Evolutionary conservation across 2,888 invertebrate genomes (phyloP).

Genomic region (Drosophila phalerata): DNA sequence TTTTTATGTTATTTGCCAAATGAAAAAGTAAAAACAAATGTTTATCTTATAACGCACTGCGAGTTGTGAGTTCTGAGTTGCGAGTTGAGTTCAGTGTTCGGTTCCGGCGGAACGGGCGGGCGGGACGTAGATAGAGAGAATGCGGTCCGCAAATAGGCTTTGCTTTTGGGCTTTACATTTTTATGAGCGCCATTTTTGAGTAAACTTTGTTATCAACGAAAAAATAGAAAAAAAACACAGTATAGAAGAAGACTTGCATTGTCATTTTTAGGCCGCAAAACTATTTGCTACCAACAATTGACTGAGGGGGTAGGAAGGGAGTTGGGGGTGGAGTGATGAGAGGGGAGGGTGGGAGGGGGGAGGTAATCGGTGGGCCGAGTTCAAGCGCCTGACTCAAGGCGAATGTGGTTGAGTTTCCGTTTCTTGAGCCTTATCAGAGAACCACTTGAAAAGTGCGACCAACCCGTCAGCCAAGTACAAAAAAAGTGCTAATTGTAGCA

Average conservation of each 20-base stretch:
- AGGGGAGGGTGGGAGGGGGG: background rate
- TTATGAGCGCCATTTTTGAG: slow-evolving; percentile 65
- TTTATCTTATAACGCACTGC: slow-evolving; percentile 73
- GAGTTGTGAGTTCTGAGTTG: slow-evolving; percentile 28
- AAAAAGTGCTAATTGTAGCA: slow-evolving; percentile 76
- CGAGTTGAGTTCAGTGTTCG: slow-evolving; percentile 27
- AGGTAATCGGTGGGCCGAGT: slow-evolving; percentile 42
- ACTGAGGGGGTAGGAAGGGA: background rate
- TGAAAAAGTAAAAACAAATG: slow-evolving; percentile 80
- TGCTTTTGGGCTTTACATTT: slow-evolving; percentile 78
- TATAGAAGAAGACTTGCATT: slow-evolving; percentile 19
- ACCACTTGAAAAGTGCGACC: slow-evolving; percentile 58
- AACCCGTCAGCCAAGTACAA: slow-evolving; percentile 36
- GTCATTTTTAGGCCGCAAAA: slow-evolving; percentile 76
- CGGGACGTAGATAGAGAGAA: slow-evolving; percentile 33
- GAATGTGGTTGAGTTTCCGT: slow-evolving; percentile 56
- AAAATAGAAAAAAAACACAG: slow-evolving; percentile 25
- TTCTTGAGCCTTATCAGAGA: slow-evolving; percentile 69
- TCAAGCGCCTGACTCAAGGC: slow-evolving; percentile 79
- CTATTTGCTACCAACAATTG: slow-evolving; percentile 66
- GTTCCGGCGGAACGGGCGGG: slow-evolving; percentile 7
- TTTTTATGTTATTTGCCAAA: slow-evolving; percentile 76
- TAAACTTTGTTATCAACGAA: slow-evolving; percentile 74
- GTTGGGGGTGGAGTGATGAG: no score
- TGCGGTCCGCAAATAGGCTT: slow-evolving; percentile 74